Evolutionary conservation across 2,113 vertebrate species (phyloP), one percentile per base, ranked within the genome.

Genomic region (Centropus unirufus): DNA sequence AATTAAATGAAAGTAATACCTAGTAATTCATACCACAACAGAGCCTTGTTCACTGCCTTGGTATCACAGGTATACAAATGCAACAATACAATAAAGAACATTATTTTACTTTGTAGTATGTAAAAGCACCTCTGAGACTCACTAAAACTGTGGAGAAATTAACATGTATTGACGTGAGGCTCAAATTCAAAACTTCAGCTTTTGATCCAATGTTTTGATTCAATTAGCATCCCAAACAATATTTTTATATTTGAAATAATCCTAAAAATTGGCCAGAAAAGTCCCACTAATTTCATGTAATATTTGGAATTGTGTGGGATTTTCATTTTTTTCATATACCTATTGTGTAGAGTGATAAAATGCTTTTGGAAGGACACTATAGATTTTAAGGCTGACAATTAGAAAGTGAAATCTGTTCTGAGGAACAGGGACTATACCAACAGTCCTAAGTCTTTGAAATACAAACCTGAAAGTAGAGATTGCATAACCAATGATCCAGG

Each of bases 381-480:
- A 36, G 52, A n/a, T 83, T 78, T 80, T 67, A 70, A 82, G n/a
- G 20, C 23, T 66, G 36, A 68, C 20, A 49, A 9, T 62, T 44
- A 30, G 24, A 77, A 55, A 67, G 9, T 14, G 8, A 16, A 69
- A 78, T 20, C n/a, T 57, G 5, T 58, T 62, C 30, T 62, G 21
- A 77, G 21, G 13, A 67, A 54, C 11, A 46, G 13, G 16, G 5
- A 57, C 3, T 1, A 81, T 82, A 23, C 2, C 19, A 85, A 47
- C 16, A 83, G 10, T 10, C 1, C 26, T 79, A 85, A 4, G 77
- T 74, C 59, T 81, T 69, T 14, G 2, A 18, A 83, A 49, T 16
- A 64, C 97, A 73, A 94, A 99, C 99, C 99, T 99, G 98, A 93
- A 99, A 99, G 97, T 99, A 99, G 85, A 99, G 97, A 96, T 99